These are phyloP conservation scores for Botia almorhae DNA, from an alignment of 2,797 vertebrate species.

Conservation along the genomic window DNA sequence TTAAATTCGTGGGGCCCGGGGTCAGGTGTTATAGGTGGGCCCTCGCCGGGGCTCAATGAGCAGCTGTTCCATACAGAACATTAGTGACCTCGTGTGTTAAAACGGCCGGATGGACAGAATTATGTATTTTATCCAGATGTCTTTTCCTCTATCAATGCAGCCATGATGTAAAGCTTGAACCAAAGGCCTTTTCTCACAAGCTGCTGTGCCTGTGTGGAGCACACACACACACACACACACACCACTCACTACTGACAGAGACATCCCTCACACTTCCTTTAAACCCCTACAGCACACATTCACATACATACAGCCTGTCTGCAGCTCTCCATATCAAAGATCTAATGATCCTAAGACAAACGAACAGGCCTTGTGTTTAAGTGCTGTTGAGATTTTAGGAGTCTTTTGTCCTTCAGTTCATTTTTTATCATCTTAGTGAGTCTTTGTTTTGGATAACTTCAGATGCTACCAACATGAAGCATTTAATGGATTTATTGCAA, in stretches of 20 bases:
- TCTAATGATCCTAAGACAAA: too few relatives aligned
- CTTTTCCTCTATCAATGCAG: slow-evolving; percentile 76
- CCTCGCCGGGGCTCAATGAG: background rate
- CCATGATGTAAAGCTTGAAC: slow-evolving; percentile 99
- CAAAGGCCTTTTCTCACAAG: slow-evolving; percentile 98
- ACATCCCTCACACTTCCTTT: slow-evolving; percentile 64
- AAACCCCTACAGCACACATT: slow-evolving; percentile 24
- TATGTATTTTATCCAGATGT: slow-evolving; percentile 48
- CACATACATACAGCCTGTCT: too few relatives aligned
- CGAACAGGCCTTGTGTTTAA: background rate
- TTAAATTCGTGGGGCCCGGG: background rate
- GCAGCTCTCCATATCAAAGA: too few relatives aligned
- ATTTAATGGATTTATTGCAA: slow-evolving; percentile 14
- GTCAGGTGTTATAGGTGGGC: background rate
- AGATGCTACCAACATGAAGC: background rate
- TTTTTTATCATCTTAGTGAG: background rate
- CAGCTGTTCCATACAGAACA: slow-evolving; percentile 3
- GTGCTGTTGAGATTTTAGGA: slow-evolving; percentile 52
- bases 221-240: slow-evolving; percentile 7
- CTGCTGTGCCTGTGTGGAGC: slow-evolving; percentile 92
- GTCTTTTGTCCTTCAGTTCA: slow-evolving; percentile 21
- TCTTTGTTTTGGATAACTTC: slow-evolving; percentile 13
- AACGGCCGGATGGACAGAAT: slow-evolving; percentile 68
- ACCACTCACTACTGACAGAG: slow-evolving; percentile 87
- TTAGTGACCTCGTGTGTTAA: slow-evolving; percentile 44